phyloP scores from a whole-genome alignment of 2,797 vertebrate species.

The Kryptolebias ocellatus region DNA sequence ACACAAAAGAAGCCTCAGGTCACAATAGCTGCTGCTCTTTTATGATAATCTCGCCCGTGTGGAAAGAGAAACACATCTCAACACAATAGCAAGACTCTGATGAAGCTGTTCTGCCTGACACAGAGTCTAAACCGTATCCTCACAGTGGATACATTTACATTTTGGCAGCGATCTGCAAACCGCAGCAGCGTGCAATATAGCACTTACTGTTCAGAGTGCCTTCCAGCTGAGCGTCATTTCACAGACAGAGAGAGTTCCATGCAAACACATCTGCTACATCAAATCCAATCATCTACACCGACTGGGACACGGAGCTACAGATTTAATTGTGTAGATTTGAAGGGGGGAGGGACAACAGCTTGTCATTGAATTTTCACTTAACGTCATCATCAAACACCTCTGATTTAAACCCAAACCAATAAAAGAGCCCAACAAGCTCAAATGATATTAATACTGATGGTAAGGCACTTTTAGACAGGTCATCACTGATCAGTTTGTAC shows the following conservation, averaged over 20 bases:
- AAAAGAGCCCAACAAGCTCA: constrained; percentile 63
- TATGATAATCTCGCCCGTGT: constrained; percentile 31
- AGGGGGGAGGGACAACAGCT: constrained; percentile 32
- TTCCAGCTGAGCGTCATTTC: constrained; percentile 50
- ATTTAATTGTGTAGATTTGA: constrained; percentile 59
- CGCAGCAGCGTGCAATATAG: constrained; percentile 40
- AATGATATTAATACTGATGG: constrained; percentile 69
- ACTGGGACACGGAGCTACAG: constrained; percentile 52
- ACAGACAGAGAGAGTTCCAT: constrained; percentile 43
- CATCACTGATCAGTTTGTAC: constrained; percentile 68
- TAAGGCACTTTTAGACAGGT: constrained; percentile 71
- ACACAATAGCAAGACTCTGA: constrained; percentile 46
- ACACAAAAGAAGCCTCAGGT: constrained; percentile 40
- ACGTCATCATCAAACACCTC: constrained; percentile 65
- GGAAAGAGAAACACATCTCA: constrained; percentile 45
- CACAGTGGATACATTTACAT: constrained; percentile 56
- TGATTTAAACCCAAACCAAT: constrained; percentile 61
- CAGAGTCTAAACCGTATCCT: constrained; percentile 37
- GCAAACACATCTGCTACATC: constrained; percentile 56
- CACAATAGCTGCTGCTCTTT: constrained; percentile 35
- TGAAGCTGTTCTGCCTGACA: constrained; percentile 41
- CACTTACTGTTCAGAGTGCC: constrained; percentile 34
- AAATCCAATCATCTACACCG: constrained; percentile 67
- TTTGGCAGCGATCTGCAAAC: constrained; percentile 49
- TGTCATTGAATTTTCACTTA: constrained; percentile 66